Percentiles rank a stretch among this genome's conserved stretches.
Evolutionary conservation across 2,113 vertebrate genomes (phyloP).

Genomic region (Acrocephalus arundinaceus): DNA sequence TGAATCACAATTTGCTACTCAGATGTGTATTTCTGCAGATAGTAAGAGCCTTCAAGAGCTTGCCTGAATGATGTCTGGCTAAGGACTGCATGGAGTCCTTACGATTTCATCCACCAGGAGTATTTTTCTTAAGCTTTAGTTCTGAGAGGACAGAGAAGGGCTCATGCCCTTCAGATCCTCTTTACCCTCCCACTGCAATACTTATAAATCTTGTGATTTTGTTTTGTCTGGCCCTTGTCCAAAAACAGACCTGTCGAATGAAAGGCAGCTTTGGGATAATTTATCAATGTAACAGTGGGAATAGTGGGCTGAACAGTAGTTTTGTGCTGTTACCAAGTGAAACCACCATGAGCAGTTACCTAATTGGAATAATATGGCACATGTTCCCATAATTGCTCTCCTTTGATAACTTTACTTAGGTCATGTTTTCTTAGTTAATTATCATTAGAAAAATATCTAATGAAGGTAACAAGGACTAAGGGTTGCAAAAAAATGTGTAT

Average conservation of each 20-base stretch:
- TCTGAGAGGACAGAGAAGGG: conserved; percentile 6
- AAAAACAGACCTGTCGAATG: conserved; percentile 73
- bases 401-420: conserved; percentile 74
- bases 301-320: conserved; percentile 76
- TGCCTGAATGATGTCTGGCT: background rate
- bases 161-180: conserved; percentile 63
- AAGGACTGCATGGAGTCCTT: background rate
- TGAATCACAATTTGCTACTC: background rate
- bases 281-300: conserved; percentile 80
- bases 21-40: background rate
- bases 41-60: background rate
- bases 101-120: background rate
- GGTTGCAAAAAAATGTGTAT: conserved; percentile 56
- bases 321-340: conserved; percentile 68
- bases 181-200: conserved; percentile 54
- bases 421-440: conserved; percentile 77
- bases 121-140: background rate
- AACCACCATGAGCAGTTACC: conserved; percentile 71
- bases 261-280: conserved; percentile 75
- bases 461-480: conserved; percentile 56
- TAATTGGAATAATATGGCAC: conserved; percentile 81
- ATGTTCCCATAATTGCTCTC: conserved; percentile 69
- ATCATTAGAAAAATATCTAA: conserved; percentile 74
- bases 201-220: conserved; percentile 78
- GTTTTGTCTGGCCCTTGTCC: conserved; percentile 79